Conservation (phyloP, 2,888 invertebrate genomes). For the Plebejus argus region DNA sequence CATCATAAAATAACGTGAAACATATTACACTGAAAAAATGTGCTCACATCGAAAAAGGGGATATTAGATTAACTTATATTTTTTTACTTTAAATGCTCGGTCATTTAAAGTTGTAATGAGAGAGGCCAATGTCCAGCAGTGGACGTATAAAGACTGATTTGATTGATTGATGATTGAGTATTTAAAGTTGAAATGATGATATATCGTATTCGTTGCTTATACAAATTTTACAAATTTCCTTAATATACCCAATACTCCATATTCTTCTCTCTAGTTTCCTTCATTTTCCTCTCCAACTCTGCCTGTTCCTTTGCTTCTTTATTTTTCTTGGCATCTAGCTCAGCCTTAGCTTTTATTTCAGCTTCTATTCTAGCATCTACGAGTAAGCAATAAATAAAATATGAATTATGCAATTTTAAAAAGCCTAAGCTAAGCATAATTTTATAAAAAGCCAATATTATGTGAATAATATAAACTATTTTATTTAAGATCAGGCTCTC, state of each 20-base stretch:
- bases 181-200: background rate
- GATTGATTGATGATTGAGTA: no score
- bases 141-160: no score
- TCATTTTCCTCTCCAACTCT: conserved; percentile 66
- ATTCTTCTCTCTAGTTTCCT: conserved; percentile 68
- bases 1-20: no score
- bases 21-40: background rate
- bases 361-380: conserved; percentile 62
- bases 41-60: background rate
- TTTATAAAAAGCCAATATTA: no score
- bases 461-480: no score
- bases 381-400: background rate
- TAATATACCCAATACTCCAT: conserved; percentile 79
- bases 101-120: no score
- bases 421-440: background rate
- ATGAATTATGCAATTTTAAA: background rate
- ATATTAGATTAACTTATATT: background rate
- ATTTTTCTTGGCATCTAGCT: conserved; percentile 52
- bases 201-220: no score
- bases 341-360: conserved; percentile 63
- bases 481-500: no score
- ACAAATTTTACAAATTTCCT: background rate
- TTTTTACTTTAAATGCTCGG: background rate
- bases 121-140: no score
- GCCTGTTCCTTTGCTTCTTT: conserved; percentile 63